These are phyloP conservation scores for Nasonia vitripennis DNA, from an alignment of 1,140 invertebrate genomes.

Conservation along the genomic window DNA sequence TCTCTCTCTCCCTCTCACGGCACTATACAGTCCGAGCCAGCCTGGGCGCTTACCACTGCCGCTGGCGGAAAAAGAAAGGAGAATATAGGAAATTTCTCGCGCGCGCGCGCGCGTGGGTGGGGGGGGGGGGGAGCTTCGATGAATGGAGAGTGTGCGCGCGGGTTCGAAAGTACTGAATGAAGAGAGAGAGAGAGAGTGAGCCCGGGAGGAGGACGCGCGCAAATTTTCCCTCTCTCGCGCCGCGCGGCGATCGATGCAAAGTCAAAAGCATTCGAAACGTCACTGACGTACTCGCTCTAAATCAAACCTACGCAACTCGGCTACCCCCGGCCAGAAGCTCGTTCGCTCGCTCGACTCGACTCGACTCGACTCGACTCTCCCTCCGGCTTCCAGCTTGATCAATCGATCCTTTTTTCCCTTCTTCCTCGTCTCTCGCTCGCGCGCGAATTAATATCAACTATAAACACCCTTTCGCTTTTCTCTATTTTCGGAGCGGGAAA, in stretches of 20 bases:
- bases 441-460: neutral
- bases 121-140: no score
- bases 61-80: neutral
- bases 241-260: slow-evolving; percentile 30
- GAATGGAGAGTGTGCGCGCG: slow-evolving; percentile 26
- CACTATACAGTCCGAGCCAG: no score
- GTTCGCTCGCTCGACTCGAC: no score
- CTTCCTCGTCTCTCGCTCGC: slow-evolving; percentile 3
- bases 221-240: slow-evolving; percentile 23
- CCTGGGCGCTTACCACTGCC: no score
- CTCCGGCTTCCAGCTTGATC: neutral
- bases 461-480: no score
- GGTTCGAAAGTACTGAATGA: slow-evolving; percentile 15
- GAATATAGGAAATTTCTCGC: neutral
- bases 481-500: no score
- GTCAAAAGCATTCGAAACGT: slow-evolving; percentile 36
- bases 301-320: slow-evolving; percentile 13
- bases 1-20: no score
- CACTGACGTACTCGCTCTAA: neutral
- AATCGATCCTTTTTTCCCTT: slow-evolving; percentile 18
- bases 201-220: slow-evolving; percentile 4
- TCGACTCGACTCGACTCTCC: neutral
- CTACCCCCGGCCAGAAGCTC: neutral
- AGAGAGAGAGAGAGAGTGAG: neutral
- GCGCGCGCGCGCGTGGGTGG: no score